phyloP scores from a whole-genome alignment of 2,113 vertebrate genomes.

The Ifrita kowaldi region DNA sequence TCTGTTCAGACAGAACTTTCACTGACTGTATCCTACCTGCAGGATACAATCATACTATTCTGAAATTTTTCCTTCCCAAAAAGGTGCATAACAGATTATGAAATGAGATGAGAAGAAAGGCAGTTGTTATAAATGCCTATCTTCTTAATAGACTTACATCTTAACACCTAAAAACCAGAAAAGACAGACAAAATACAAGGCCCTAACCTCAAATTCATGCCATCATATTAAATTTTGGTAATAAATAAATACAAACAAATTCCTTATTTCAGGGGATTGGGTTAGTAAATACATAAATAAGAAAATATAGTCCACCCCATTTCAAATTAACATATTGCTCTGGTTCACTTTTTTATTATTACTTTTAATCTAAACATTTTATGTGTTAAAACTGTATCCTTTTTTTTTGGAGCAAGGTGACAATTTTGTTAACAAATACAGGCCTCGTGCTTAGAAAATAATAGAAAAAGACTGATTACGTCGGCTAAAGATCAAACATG shows the following conservation, averaged over 20 bases:
- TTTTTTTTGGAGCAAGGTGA: not conserved
- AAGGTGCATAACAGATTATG: not conserved
- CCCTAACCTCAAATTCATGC: not conserved
- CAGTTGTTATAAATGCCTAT: not conserved
- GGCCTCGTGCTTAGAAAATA: not conserved
- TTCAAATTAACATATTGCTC: not conserved
- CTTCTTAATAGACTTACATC: not conserved
- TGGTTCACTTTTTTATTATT: not conserved
- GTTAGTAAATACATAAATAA: not conserved
- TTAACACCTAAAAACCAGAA: not conserved
- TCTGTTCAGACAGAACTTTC: not conserved
- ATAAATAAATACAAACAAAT: not conserved
- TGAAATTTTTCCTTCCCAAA: not conserved
- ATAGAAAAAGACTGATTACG: not conserved
- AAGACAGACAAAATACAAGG: not conserved
- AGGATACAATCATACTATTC: not conserved
- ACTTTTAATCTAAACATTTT: not conserved
- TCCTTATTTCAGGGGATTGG: not conserved
- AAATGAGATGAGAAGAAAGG: not conserved
- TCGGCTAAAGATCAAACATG: not conserved
- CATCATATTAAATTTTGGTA: not conserved
- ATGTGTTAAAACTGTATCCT: not conserved
- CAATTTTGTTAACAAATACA: not conserved
- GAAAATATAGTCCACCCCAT: not conserved
- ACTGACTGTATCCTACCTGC: not conserved